Base-by-base conservation (phyloP, 2,888 invertebrate genomes). In the Epirrhoe alternata region DNA sequence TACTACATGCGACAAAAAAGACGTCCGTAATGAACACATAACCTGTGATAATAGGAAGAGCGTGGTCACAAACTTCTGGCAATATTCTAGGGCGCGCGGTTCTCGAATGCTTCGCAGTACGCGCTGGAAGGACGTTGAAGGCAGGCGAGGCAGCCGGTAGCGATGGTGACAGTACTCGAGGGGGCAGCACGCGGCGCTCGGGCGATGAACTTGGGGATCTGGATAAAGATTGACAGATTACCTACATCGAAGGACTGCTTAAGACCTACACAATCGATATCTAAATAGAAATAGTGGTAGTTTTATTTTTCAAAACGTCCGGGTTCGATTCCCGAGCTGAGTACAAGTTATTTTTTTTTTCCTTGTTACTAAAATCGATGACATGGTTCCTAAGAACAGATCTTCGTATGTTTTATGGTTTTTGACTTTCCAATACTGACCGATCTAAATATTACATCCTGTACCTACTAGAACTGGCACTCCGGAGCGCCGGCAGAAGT, bases 131-230 rank as follows among this genome's bases (percentile, higher is more conserved):
- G 59, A 87, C 87, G 50, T 85, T 84, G 33, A 83, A 74, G 55
- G 86, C 86, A 17, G 88, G 84, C 0, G 86, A 86, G 24, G 87
- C 83, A 14, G 79, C 81, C 10, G 89, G 90, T 74, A 92, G 77
- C 38, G 88, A 81, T 24, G 92, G 92, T 14, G 88, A 86, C 71
- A 92, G 74, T 59, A 90, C 83, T 6, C 91, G 84, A 16, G 88
- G 77, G 1, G 86, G 82, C 56, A 92, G 69, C 65, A 86, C 90
- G 7, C 89, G 84, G 14, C 90, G 85, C 75, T 90, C 90, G 6
- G 90, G 90, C 0, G 90, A 92, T 7, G 90, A 91, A 74, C 90
- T 89, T 31, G 87, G 89, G 6, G 94, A 94, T 86, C 94, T 94
- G 69, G 16, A 51, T 38, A 38, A 6, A 2, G 52, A 51, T 30